phyloP scores from a whole-genome alignment of 2,888 invertebrate species.

The Baccha elongata region DNA sequence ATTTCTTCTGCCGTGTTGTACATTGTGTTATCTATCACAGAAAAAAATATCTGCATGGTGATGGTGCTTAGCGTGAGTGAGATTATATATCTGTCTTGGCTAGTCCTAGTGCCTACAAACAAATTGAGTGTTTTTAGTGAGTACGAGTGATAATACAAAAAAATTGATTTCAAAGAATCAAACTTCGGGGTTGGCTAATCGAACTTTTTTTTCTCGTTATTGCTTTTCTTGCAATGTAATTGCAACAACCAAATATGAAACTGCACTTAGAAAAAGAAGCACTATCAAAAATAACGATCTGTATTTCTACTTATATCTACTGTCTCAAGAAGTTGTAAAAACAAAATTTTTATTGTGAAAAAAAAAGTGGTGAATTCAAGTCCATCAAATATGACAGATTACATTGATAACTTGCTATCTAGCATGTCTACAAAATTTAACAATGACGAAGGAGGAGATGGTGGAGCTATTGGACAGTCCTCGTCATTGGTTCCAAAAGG shows the following conservation, averaged over 20 bases:
- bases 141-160: too few relatives aligned
- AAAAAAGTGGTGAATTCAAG: conserved; percentile 20
- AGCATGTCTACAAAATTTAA: conserved; percentile 81
- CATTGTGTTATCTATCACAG: too few relatives aligned
- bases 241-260: conserved; percentile 33
- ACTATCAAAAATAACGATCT: too few relatives aligned
- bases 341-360: too few relatives aligned
- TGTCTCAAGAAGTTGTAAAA: too few relatives aligned
- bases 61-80: too few relatives aligned
- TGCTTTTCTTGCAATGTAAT: conserved; percentile 46
- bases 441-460: conserved; percentile 75
- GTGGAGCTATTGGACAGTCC: not conserved
- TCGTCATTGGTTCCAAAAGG: conserved; percentile 15
- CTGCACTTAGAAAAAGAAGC: conserved; percentile 36
- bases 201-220: conserved; percentile 53
- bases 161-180: conserved; percentile 54
- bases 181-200: conserved; percentile 54
- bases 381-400: conserved; percentile 78
- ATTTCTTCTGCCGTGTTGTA: too few relatives aligned
- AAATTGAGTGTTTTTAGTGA: too few relatives aligned
- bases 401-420: conserved; percentile 79
- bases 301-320: too few relatives aligned
- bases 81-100: too few relatives aligned
- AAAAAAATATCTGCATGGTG: too few relatives aligned
- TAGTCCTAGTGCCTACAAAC: too few relatives aligned